phyloP scores from a whole-genome alignment of 2,797 vertebrate genomes.

The Pseudotriccus pelzelni region DNA sequence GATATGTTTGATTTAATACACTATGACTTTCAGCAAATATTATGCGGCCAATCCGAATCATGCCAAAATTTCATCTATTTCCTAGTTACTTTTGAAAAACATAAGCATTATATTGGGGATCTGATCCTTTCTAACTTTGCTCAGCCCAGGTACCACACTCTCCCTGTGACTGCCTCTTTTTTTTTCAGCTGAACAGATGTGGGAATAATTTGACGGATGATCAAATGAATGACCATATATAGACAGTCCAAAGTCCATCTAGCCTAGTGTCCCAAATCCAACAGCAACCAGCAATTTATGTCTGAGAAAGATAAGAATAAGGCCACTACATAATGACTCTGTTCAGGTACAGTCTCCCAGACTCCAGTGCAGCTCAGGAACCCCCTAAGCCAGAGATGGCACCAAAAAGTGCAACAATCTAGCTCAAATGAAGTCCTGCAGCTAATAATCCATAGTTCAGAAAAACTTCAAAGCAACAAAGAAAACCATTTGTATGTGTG shows the following conservation, averaged over 20 bases:
- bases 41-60: neutral
- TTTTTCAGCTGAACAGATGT: neutral
- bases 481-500: accelerated
- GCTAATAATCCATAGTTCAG: neutral
- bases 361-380: neutral
- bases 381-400: neutral
- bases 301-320: neutral
- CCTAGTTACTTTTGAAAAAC: neutral
- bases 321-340: neutral
- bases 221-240: neutral
- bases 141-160: neutral
- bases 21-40: constrained; percentile 9
- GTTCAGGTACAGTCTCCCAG: neutral
- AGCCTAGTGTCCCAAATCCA: neutral
- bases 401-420: neutral
- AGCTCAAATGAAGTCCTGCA: neutral
- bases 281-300: neutral
- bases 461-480: neutral
- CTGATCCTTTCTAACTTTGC: neutral
- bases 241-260: neutral
- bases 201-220: neutral
- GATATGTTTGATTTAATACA: constrained; percentile 39
- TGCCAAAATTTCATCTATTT: neutral
- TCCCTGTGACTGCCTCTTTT: no score
- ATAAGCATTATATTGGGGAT: neutral